phyloP scores from a whole-genome alignment of 2,888 invertebrate genomes.

The Orthosia gracilis region DNA sequence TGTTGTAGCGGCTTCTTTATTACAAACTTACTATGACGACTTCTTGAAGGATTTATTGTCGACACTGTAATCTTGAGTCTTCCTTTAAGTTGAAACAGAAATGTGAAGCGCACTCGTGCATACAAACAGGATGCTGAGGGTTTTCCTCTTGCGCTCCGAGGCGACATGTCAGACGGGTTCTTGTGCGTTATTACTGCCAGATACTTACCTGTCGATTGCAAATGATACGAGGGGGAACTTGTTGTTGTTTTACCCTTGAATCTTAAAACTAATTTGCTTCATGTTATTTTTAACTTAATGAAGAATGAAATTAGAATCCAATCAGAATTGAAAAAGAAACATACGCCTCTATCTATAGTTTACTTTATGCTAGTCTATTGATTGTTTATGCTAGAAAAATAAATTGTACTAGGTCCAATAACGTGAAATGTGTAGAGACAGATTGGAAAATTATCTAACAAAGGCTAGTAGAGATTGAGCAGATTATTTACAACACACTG shows the following conservation, averaged over 20 bases:
- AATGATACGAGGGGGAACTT: slow-evolving; percentile 62
- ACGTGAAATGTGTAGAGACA: neutral
- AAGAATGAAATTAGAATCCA: neutral
- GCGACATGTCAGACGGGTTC: slow-evolving; percentile 72
- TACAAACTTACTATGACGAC: slow-evolving; percentile 65
- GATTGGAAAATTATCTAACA: slow-evolving; percentile 28
- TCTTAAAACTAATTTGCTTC: slow-evolving; percentile 32
- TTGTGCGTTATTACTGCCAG: slow-evolving; percentile 71
- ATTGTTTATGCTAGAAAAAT: neutral
- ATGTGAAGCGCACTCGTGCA: slow-evolving; percentile 75
- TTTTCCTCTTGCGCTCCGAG: slow-evolving; percentile 82
- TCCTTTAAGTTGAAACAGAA: slow-evolving; percentile 65
- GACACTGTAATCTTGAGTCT: slow-evolving; percentile 69
- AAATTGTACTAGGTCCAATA: neutral
- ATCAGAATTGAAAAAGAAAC: neutral
- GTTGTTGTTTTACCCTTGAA: slow-evolving; percentile 53
- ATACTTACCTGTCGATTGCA: slow-evolving; percentile 66
- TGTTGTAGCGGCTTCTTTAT: slow-evolving; percentile 43
- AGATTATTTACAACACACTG: slow-evolving; percentile 17
- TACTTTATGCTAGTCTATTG: neutral
- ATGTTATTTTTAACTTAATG: neutral
- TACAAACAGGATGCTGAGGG: slow-evolving; percentile 83
- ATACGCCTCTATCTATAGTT: neutral
- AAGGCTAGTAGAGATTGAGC: slow-evolving; percentile 16
- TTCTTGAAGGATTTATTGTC: slow-evolving; percentile 71